Evolutionary conservation across 1,140 invertebrate genomes (phyloP).

Genomic region (Galendromus occidentalis): DNA sequence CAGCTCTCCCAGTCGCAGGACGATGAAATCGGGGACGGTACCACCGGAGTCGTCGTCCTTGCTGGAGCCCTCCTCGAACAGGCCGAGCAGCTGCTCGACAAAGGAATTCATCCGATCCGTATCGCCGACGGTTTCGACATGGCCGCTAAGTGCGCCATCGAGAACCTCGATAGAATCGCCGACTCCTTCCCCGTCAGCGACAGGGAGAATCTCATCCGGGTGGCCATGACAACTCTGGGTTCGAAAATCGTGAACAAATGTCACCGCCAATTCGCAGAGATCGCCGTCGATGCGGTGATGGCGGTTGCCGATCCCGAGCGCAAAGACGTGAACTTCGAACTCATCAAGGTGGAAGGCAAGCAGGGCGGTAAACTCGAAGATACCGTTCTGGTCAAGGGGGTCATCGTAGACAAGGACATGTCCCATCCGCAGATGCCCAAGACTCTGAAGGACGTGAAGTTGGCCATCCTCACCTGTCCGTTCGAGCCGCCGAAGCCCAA

Average conservation of each 20-base stretch:
- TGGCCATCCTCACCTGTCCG: slow-evolving; percentile 94
- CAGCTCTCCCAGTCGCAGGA: slow-evolving; percentile 96
- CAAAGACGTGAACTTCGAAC: slow-evolving; percentile 93
- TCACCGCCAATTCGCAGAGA: slow-evolving; percentile 91
- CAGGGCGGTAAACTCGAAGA: slow-evolving; percentile 93
- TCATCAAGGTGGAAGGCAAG: slow-evolving; percentile 97
- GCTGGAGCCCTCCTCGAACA: slow-evolving; percentile 85
- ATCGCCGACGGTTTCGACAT: slow-evolving; percentile 98
- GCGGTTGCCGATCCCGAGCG: slow-evolving; percentile 81
- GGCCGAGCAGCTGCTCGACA: slow-evolving; percentile 73
- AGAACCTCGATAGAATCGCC: slow-evolving; percentile 68
- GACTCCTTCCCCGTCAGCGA: slow-evolving; percentile 72
- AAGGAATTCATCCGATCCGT: slow-evolving; percentile 93
- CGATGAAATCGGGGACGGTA: slow-evolving; percentile 98
- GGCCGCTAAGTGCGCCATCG: slow-evolving; percentile 70
- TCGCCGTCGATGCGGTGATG: slow-evolving; percentile 88
- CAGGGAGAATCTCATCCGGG: slow-evolving; percentile 68
- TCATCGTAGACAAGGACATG: slow-evolving; percentile 95
- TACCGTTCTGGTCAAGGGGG: slow-evolving; percentile 84
- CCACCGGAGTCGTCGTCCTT: slow-evolving; percentile 87
- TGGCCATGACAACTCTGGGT: slow-evolving; percentile 92
- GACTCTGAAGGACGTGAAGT: slow-evolving; percentile 60
- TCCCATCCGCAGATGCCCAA: slow-evolving; percentile 99
- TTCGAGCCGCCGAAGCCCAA: slow-evolving; percentile 99
- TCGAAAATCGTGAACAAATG: slow-evolving; percentile 77